Evolutionary conservation across 2,888 invertebrate genomes (phyloP), one percentile per base, ranked within the genome.

Genomic region (Imbricaverruca yamaguchii): DNA sequence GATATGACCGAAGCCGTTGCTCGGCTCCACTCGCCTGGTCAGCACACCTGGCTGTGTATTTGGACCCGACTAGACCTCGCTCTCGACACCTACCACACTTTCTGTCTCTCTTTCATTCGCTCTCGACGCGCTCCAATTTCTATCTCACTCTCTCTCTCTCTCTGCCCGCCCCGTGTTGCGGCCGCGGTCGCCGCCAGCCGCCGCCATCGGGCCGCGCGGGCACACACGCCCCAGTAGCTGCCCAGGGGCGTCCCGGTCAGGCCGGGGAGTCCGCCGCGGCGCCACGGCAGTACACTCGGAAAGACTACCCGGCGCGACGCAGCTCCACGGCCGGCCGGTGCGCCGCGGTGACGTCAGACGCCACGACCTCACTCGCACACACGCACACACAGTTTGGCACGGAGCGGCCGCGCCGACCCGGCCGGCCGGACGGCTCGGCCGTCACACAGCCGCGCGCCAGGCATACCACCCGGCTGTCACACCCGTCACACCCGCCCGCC

Each of bases 11-110:
- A 25, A 23, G 23, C 23, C 10, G 12, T 9, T 23, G 65, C 61
- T 57, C 69, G n/a, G 63, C 63, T 77, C 63, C 61, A 25, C 80
- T 81, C 81, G 67, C 80, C 82, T 53, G 79, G 25, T 39, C 69
- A 21, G 65, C 79, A 56, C 67, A 57, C 57, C 56, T 21, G 25
- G 9, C 57, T 81, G 39, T 21, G 15, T 39, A 15, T 7, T 69
- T 74, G 69, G 69, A 23, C 67, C 83, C 84, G 84, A 81, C 82
- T 83, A 81, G 83, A 83, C 81, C 61, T 78, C 57, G 39, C 39
- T 69, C 78, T 69, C 63, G 59, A 79, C 79, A 59, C 67, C 56
- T 59, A 23, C 53, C 12, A 77, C 56, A 80, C 65, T 80, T 80
- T 77, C 15, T 81, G 61, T 80, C 15, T 82, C 82, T 81, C 69